These are phyloP conservation scores for Botia kubotai DNA, from an alignment of 2,797 vertebrate genomes.

Conservation along the genomic window DNA sequence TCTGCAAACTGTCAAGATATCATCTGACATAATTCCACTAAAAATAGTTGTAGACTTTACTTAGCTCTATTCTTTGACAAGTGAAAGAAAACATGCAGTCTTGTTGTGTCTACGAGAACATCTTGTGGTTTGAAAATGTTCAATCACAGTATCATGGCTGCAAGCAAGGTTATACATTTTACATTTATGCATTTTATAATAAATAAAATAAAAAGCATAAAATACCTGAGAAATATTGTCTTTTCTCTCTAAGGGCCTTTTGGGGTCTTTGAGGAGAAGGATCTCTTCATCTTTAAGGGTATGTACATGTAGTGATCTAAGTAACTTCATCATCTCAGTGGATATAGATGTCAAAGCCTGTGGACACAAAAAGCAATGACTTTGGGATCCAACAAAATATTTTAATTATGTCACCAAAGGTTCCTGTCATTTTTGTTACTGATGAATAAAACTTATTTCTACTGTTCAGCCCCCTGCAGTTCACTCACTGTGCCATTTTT, in stretches of 20 bases:
- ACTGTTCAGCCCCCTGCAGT: neutral
- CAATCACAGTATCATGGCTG: conserved; percentile 43
- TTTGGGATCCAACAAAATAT: no score
- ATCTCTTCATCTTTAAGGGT: conserved; percentile 92
- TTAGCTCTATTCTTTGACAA: neutral
- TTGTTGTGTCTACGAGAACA: conserved; percentile 18
- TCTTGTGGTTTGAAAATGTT: conserved; percentile 58
- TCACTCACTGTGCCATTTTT: no score
- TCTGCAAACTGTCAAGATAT: neutral
- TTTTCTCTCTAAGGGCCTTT: conserved; percentile 73
- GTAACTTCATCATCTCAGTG: conserved; percentile 84
- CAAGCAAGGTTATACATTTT: conserved; percentile 59
- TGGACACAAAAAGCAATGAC: conserved; percentile 5
- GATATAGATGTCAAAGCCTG: conserved; percentile 82
- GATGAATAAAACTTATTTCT: neutral
- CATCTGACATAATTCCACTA: conserved; percentile 12
- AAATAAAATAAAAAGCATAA: no score
- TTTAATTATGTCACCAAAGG: no score
- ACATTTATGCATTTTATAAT: neutral
- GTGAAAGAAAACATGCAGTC: conserved; percentile 26
- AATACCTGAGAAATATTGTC: conserved; percentile 59
- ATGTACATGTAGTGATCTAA: conserved; percentile 86
- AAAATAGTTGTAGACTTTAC: conserved; percentile 32
- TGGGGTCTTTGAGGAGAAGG: conserved; percentile 87
- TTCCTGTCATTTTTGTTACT: neutral